Conservation (phyloP, 2,797 vertebrate species). For the Anguilla obscura region DNA sequence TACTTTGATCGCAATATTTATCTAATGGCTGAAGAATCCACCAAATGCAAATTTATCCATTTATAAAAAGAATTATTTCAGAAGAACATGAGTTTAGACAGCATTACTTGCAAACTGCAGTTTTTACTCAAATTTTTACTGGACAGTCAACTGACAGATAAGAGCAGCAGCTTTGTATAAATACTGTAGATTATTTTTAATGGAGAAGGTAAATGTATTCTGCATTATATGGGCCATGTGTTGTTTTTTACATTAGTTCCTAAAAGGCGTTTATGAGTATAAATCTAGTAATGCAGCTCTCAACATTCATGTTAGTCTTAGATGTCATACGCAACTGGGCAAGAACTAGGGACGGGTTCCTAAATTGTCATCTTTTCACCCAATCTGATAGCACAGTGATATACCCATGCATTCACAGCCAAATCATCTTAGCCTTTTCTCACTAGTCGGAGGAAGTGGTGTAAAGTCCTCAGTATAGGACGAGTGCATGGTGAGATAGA, state of each 20-base stretch:
- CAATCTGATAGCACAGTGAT: neutral
- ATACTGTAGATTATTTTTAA: neutral
- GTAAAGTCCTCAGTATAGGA: neutral
- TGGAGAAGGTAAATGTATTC: neutral
- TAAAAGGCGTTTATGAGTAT: neutral
- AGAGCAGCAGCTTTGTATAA: neutral
- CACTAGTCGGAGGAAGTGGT: neutral
- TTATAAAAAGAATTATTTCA: neutral
- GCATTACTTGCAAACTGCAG: neutral
- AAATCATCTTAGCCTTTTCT: neutral
- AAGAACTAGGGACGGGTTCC: neutral
- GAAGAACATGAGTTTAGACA: neutral
- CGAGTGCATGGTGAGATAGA: neutral
- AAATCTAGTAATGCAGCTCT: neutral
- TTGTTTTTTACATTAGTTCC: neutral
- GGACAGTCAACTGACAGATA: neutral
- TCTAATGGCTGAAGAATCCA: neutral
- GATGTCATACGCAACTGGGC: neutral
- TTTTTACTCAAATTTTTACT: neutral
- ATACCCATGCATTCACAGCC: neutral
- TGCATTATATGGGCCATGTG: neutral
- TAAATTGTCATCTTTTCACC: neutral
- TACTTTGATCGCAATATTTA: neutral
- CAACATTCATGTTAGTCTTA: neutral
- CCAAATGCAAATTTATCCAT: neutral